These are phyloP conservation scores for Cephalopterus ornatus DNA, from an alignment of 2,113 vertebrate genomes.

Conservation along the genomic window DNA sequence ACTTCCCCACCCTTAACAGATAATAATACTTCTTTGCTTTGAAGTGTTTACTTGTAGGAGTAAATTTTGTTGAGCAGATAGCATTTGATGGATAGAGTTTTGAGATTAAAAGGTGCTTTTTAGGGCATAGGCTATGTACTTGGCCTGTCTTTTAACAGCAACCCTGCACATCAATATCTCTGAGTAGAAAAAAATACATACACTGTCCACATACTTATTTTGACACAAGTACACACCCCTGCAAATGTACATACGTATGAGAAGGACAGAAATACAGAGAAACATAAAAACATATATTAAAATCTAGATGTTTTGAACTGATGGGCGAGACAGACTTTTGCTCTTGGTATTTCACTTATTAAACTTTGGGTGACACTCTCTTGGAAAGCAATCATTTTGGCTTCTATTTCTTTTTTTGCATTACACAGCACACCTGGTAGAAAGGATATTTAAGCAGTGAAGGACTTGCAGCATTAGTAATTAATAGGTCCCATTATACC, in stretches of 20 bases:
- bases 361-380: slow-evolving; percentile 59
- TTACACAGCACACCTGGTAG: slow-evolving; percentile 69
- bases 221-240: neutral
- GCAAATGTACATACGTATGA: neutral
- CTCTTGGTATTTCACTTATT: slow-evolving; percentile 60
- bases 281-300: neutral
- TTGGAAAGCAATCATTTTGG: slow-evolving; percentile 48
- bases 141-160: neutral
- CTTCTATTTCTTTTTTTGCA: slow-evolving; percentile 72
- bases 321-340: neutral
- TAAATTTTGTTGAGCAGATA: neutral
- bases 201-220: neutral
- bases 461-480: slow-evolving; percentile 81
- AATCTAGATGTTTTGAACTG: neutral
- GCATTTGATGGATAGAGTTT: neutral
- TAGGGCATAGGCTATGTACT: neutral
- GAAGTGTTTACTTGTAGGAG: neutral
- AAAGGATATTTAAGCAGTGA: slow-evolving; percentile 71
- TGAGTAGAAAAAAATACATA: neutral
- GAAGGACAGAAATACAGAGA: neutral
- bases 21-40: neutral
- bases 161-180: neutral
- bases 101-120: neutral
- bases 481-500: slow-evolving; percentile 82
- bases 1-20: neutral